Evolutionary conservation across 2,797 vertebrate species (phyloP), one percentile per base, ranked within the genome.

Genomic region (Enteromius viviparus): DNA sequence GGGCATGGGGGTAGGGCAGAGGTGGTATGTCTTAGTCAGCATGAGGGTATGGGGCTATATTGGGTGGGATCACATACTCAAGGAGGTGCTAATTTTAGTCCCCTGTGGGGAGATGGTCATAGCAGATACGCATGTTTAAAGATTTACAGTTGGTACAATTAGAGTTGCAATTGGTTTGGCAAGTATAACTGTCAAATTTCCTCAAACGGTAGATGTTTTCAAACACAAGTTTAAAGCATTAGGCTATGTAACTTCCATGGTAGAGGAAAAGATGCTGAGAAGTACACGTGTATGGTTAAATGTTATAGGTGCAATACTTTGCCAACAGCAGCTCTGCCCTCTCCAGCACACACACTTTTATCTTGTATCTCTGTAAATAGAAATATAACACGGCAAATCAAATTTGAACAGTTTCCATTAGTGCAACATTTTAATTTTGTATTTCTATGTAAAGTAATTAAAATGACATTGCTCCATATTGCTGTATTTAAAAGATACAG

Each of bases 1-100:
- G 65, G 80, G 86, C 85, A 85, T 77, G 87, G 84, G 85, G 82
- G 89, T 88, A 83, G 80, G 80, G 83, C 84, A 83, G 78, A 78
- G 85, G 79, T 68, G 89, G 90, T 87, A 93, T 94, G 91, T 91
- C 91, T 92, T 89, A 93, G 89, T 94, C 94, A 88, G 92, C 92
- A 89, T 85, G 87, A 89, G 89, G 90, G 87, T 81, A 88, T 80
- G 81, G 66, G 89, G 89, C 91, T 87, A 86, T 78, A 78, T 84
- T 64, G 40, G 87, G 90, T 84, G 74, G 77, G 84, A 90, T 88
- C 89, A 86, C 87, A 91, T 88, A 87, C 86, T 81, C 0, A 12
- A 45, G 53, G 32, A 69, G 64, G 51, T 21, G 87, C 93, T 94
- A 94, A 94, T 93, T 93, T 87, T 91, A 92, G 89, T 88, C 3